Evolutionary conservation across 1,140 invertebrate genomes (phyloP).

Genomic region (Cydia splendana): DNA sequence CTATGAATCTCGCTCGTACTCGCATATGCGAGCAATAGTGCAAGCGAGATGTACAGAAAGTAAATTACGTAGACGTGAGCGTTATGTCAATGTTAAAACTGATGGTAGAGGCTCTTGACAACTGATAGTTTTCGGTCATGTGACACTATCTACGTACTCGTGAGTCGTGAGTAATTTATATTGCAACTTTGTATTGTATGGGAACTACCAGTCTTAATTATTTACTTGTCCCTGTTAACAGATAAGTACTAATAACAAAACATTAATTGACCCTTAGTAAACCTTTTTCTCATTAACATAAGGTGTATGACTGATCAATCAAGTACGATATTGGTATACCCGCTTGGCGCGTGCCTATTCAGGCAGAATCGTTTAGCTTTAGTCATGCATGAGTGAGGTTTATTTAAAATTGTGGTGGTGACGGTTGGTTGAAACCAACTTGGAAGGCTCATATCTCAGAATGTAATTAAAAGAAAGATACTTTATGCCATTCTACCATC

Average conservation of each 20-base stretch:
- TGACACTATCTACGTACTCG: no score
- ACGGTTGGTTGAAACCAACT: background rate
- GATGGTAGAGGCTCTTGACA: no score
- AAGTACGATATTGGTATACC: background rate
- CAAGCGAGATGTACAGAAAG: no score
- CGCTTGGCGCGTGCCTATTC: background rate
- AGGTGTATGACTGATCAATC: background rate
- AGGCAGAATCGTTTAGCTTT: constrained; percentile 19
- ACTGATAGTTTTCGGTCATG: no score
- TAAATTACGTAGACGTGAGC: no score
- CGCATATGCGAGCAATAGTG: no score
- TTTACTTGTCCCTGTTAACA: background rate
- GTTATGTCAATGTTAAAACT: no score
- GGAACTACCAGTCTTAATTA: background rate
- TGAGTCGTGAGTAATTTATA: no score
- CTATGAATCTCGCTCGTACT: no score
- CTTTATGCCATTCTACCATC: background rate
- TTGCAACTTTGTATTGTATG: background rate
- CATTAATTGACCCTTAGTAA: background rate
- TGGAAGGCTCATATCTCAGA: background rate
- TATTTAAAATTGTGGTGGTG: constrained; percentile 2
- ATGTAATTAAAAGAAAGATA: background rate
- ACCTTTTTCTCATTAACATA: background rate
- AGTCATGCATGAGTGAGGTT: background rate
- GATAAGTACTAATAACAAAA: background rate